Evolutionary conservation across 2,113 vertebrate species (phyloP).

Genomic region (Nanger granti): DNA sequence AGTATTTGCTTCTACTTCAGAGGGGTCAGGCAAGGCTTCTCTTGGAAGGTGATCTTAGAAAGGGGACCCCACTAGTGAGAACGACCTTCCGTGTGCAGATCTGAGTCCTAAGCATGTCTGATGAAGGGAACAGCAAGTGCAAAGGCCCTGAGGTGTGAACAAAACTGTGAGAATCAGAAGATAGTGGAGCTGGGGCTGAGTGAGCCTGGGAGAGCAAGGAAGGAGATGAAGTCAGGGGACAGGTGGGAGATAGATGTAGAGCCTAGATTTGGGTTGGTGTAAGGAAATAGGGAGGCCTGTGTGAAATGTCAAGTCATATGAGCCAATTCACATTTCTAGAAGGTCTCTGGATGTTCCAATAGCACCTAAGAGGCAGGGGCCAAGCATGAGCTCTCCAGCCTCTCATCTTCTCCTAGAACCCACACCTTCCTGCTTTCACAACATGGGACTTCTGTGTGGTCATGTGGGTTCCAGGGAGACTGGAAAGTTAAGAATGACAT

Average conservation of each 20-base stretch:
- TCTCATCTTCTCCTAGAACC: neutral
- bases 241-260: fast-evolving
- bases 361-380: neutral
- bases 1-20: neutral
- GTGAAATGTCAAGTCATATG: too few species aligned
- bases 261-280: neutral
- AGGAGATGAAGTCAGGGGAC: neutral
- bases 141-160: neutral
- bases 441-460: neutral
- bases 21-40: neutral
- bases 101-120: neutral
- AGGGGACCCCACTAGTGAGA: fast-evolving
- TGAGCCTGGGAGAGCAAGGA: fast-evolving
- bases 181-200: neutral
- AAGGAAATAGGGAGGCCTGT: neutral
- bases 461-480: neutral
- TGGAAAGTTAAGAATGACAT: fast-evolving
- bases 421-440: neutral
- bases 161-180: neutral
- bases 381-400: neutral
- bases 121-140: neutral
- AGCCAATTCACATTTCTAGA: neutral
- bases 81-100: neutral
- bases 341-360: fast-evolving
- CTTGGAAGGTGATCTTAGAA: neutral